Evolutionary conservation across 1,140 invertebrate species (phyloP).

Genomic region (Dreissena polymorpha): DNA sequence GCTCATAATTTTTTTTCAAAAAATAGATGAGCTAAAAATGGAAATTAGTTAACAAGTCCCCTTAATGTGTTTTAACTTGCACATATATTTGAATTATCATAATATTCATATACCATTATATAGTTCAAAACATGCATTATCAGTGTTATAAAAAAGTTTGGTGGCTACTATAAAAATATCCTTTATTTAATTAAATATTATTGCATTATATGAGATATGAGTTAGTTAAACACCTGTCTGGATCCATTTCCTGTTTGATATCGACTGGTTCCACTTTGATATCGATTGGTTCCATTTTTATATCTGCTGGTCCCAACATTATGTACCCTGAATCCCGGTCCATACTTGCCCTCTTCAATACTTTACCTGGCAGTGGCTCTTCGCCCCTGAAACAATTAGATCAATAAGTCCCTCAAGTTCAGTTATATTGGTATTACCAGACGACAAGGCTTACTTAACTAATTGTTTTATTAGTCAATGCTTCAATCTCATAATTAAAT

Average conservation of each 20-base stretch:
- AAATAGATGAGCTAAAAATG: no score
- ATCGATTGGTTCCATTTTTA: slow-evolving; percentile 16
- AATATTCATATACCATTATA: neutral
- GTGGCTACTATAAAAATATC: no score
- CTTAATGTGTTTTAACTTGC: no score
- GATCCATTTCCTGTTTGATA: slow-evolving; percentile 36
- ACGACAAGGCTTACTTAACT: no score
- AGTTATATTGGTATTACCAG: no score
- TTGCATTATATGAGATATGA: neutral
- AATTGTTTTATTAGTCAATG: no score
- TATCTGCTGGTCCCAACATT: slow-evolving; percentile 9
- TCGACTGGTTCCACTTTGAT: slow-evolving; percentile 42
- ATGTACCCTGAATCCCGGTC: slow-evolving; percentile 19
- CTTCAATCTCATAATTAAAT: no score
- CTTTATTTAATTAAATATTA: neutral
- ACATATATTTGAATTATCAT: neutral
- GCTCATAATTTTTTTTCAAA: no score
- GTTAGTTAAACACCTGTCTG: slow-evolving; percentile 28
- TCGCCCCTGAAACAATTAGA: neutral
- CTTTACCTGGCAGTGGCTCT: neutral
- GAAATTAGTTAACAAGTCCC: no score
- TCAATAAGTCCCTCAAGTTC: no score
- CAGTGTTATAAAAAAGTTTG: neutral
- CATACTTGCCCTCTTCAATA: neutral
- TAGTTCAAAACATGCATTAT: neutral